Evolutionary conservation across 92 coral and sea anemone species (phyloP).

Genomic region (Heteractis magnifica): DNA sequence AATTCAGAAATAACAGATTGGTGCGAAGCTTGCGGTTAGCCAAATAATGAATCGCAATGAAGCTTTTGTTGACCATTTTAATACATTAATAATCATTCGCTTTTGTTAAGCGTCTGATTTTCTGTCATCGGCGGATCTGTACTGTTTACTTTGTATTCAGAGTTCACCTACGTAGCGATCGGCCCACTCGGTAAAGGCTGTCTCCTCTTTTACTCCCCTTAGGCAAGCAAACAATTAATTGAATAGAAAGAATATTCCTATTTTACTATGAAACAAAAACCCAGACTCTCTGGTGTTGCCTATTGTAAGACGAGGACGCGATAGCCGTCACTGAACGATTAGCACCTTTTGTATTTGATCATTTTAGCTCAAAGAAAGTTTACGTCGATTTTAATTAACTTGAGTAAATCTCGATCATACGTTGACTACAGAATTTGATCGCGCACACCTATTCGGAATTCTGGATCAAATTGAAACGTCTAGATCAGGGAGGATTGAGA

Average conservation of each 20-base stretch:
- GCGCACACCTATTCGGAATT: background rate
- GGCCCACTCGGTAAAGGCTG: background rate
- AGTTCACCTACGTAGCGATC: background rate
- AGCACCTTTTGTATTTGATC: constrained; percentile 24
- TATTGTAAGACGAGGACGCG: constrained; percentile 11
- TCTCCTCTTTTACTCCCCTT: background rate
- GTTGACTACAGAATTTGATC: background rate
- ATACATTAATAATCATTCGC: constrained; percentile 16
- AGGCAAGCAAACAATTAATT: background rate
- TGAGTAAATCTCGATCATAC: background rate
- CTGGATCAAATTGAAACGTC: background rate
- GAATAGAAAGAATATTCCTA: background rate
- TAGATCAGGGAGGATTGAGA: background rate
- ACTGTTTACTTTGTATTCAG: constrained; percentile 20
- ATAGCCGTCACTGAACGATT: constrained; percentile 24
- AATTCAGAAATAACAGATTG: background rate
- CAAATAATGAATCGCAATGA: constrained; percentile 9
- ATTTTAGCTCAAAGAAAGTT: constrained; percentile 22
- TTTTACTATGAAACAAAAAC: background rate
- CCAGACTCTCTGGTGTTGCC: constrained; percentile 25
- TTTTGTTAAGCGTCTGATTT: constrained; percentile 13
- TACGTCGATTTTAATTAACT: constrained; percentile 20
- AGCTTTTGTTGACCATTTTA: constrained; percentile 23
- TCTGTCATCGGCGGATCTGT: constrained; percentile 14
- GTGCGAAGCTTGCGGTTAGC: constrained; percentile 8